These are phyloP conservation scores for Austrolebias charrua DNA, from an alignment of 2,797 vertebrate species.

Conservation along the genomic window DNA sequence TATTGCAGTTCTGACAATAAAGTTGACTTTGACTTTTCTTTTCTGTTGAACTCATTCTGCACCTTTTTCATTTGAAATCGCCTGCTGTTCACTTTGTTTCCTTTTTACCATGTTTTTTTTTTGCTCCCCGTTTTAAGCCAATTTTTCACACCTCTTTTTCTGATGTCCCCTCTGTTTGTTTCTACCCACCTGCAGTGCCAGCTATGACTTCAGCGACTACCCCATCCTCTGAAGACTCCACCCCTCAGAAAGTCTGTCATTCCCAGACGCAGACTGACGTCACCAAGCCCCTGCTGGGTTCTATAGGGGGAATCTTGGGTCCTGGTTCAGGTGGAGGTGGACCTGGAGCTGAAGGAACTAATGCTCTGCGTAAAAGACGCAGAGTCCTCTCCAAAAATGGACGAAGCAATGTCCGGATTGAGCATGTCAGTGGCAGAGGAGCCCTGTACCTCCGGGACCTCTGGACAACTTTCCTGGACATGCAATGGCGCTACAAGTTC, in stretches of 20 bases:
- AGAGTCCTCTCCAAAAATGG: conserved; percentile 91
- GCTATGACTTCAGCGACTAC: conserved; percentile 78
- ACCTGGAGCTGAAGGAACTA: conserved; percentile 25
- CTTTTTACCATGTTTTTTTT: neutral
- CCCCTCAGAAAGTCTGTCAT: conserved; percentile 81
- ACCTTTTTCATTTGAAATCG: conserved; percentile 23
- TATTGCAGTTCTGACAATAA: too few relatives aligned
- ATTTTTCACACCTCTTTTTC: conserved; percentile 7
- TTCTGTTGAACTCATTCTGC: conserved; percentile 15
- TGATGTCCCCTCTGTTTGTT: conserved; percentile 15
- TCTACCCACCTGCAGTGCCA: conserved; percentile 30
- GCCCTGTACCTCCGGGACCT: conserved; percentile 92
- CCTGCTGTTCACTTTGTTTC: conserved; percentile 18
- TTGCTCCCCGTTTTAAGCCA: neutral
- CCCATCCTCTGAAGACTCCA: conserved; percentile 74
- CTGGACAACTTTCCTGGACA: conserved; percentile 87
- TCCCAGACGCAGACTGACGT: conserved; percentile 82
- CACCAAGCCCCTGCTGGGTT: conserved; percentile 76
- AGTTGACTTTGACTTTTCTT: too few relatives aligned
- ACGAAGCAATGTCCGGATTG: conserved; percentile 94
- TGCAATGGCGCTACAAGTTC: conserved; percentile 86
- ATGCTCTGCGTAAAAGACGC: conserved; percentile 69
- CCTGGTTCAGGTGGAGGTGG: conserved; percentile 26
- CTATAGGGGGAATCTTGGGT: conserved; percentile 38
- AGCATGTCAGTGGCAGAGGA: conserved; percentile 86